Base-by-base conservation (phyloP, 2,888 invertebrate genomes). In the Phyllotreta cruciferae region DNA sequence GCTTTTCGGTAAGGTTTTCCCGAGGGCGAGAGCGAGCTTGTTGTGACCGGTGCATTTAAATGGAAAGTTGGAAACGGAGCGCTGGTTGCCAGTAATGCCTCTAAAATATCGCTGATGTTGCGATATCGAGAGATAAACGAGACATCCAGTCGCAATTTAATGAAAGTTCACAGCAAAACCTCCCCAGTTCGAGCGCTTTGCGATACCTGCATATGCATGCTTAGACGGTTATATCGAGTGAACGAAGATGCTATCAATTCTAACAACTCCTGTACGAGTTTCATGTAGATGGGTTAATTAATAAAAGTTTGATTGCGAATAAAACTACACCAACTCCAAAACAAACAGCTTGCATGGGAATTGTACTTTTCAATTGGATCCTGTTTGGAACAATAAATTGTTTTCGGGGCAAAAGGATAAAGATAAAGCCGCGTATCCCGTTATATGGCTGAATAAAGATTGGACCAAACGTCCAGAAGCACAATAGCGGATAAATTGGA, bases 1-100 rank as follows among this genome's bases (percentile, higher is more conserved):
- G 24, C 24, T 24, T 44, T 42, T 44, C 11, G 44, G 45, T 34
- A 36, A 56, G 56, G 36, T 42, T 11, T 34, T 44, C 36, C 13
- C 44, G 36, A 36, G 35, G 44, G 56, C 56, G 45, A 45, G 36
- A 44, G 56, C 56, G 24, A 56, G 11, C 36, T 35, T 56, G 44
- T 56, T 56, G 54, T 54, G 56, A 56, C 56, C 56, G 36, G 34
- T 44, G 45, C 56, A 36, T 56, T 56, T 44, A 56, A 56, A 56
- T 56, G 44, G 56, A 34, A 24, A 44, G 36, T 37, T 10, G 7
- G 36, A 34, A 47, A 34, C 34, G 47, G 47, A 52, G 38, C 13
- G 14, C 6, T 52, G 11, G 37, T 14, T 52, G 10, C 13, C 11
- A 11, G 37, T 9, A 9, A 37, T 35, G 7, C 37, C 36, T 10